phyloP scores from a whole-genome alignment of 2,113 vertebrate genomes.

The Dasyurus viverrinus region DNA sequence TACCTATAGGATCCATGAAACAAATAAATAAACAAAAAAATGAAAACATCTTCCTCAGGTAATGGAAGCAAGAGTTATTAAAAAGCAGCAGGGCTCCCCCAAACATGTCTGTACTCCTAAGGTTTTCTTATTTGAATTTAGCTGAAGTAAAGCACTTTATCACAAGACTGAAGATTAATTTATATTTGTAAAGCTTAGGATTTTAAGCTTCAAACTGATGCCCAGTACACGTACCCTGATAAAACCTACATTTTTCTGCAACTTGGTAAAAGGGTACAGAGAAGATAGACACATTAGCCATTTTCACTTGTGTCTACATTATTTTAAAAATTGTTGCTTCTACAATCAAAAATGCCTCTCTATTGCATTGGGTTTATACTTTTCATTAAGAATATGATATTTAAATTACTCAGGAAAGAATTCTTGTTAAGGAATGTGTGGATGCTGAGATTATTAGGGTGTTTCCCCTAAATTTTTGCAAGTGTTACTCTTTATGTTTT shows the following conservation, averaged over 20 bases:
- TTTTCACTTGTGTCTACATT: background rate
- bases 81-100: background rate
- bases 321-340: background rate
- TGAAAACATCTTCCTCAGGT: background rate
- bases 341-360: constrained; percentile 29
- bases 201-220: background rate
- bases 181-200: constrained; percentile 2
- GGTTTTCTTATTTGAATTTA: background rate
- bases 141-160: background rate
- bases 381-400: constrained; percentile 50
- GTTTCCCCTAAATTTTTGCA: constrained; percentile 51
- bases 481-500: constrained; percentile 39
- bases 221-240: background rate
- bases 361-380: constrained; percentile 27
- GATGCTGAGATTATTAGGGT: constrained; percentile 43
- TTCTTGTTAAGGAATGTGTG: constrained; percentile 50
- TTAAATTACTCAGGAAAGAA: constrained; percentile 62
- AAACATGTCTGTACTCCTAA: background rate
- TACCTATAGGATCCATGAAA: background rate
- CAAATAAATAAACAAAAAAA: background rate
- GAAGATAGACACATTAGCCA: background rate
- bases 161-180: background rate
- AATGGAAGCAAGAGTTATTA: background rate
- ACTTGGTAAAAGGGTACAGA: background rate
- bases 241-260: background rate